A percentile compares a stretch with the other conserved stretches of the same genome.
Conservation (phyloP, 1,140 invertebrate species). For the Geopemphigus sp. region DNA sequence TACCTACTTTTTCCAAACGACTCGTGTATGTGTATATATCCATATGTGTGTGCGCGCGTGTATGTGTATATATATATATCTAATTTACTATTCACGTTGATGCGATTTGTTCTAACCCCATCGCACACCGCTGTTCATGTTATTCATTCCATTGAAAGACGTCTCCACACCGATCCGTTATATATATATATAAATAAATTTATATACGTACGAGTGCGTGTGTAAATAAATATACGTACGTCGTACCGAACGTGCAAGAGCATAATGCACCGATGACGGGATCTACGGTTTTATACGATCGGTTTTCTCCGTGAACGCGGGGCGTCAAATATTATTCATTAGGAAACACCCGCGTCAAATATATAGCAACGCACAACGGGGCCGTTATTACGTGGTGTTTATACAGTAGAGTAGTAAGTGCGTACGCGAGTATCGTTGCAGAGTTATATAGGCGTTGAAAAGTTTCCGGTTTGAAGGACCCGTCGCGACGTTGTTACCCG, state of each 20-base stretch:
- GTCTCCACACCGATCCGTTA: not conserved
- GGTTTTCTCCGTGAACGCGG: not conserved
- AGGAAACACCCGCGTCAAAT: constrained; percentile 6
- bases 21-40: not conserved
- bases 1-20: constrained; percentile 13
- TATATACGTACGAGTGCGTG: too few species aligned
- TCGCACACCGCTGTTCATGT: not conserved
- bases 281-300: not conserved
- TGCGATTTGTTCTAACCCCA: constrained; percentile 1
- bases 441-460: not conserved
- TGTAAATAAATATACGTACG: not conserved
- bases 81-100: constrained; percentile 6
- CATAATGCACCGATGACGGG: constrained; percentile 10
- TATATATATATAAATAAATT: too few species aligned
- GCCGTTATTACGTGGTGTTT: not conserved
- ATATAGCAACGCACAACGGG: too few species aligned
- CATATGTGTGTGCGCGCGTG: too few species aligned
- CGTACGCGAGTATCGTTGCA: too few species aligned
- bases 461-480: constrained; percentile 12
- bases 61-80: not conserved
- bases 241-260: not conserved
- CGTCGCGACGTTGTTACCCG: not conserved
- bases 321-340: not conserved
- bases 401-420: not conserved
- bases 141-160: constrained; percentile 42